Conservation (phyloP, 2,113 vertebrate genomes). For the Origma solitaria region DNA sequence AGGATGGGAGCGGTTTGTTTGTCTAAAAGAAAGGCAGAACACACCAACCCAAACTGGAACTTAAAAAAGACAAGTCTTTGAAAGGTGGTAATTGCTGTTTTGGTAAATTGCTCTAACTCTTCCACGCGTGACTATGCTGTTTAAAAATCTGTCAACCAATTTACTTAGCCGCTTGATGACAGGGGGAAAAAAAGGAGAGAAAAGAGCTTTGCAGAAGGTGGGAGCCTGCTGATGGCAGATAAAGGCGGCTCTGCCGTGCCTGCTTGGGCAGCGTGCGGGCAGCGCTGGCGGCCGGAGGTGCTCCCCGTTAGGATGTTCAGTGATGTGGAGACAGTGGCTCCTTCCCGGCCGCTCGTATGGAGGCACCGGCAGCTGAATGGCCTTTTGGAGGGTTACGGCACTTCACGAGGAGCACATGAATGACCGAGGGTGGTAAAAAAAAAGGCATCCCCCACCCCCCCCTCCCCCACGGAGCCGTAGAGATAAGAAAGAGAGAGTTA, state of each 20-base stretch:
- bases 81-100: not conserved
- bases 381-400: not conserved
- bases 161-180: conserved; percentile 74
- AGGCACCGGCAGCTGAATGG: not conserved
- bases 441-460: not conserved
- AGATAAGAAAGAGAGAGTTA: not conserved
- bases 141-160: conserved; percentile 75
- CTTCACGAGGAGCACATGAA: not conserved
- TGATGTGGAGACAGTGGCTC: conserved; percentile 20
- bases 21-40: not conserved
- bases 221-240: conserved; percentile 57
- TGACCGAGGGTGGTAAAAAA: not conserved
- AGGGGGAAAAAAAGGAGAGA: not conserved
- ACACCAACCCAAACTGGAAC: not conserved
- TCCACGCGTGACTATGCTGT: conserved; percentile 71
- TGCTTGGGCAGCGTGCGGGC: not conserved
- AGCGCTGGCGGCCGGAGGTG: not conserved
- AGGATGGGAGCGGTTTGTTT: not conserved
- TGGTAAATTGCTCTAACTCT: conserved; percentile 69
- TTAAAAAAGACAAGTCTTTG: not conserved
- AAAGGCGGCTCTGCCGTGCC: conserved; percentile 31
- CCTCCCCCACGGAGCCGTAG: not conserved
- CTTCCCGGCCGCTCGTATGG: conserved; percentile 8
- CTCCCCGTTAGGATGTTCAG: not conserved
- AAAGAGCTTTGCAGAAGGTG: conserved; percentile 3